Evolutionary conservation across 2,888 invertebrate genomes (phyloP), one percentile per base, ranked within the genome.

Genomic region (Synergus laeviventris): DNA sequence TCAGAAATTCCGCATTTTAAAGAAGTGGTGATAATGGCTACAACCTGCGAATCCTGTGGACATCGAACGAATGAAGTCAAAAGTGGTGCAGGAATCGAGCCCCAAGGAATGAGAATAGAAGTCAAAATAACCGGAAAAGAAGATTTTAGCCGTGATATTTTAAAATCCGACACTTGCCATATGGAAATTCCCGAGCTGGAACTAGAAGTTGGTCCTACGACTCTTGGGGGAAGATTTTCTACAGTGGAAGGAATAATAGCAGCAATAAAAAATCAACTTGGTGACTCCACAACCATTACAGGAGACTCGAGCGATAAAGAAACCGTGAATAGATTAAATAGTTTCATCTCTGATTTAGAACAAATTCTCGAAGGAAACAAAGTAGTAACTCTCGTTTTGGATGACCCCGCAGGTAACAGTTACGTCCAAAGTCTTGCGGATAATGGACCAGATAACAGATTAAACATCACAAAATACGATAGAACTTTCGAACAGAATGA

Each of bases 401-500:
- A 99, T 91, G 99, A 99, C 92, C 98, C 99, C 1, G 97, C 99
- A 11, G 99, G 99, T 0, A 99, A 99, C 91, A 98, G 98, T 81
- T 99, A 98, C 89, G 93, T 99, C 64, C 92, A 95, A 94, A 97
- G 96, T 87, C 91, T 97, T 1, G 92, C 92, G 49, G 95, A 95
- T 21, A 93, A 93, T 31, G 93, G 94, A n/a, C 78, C 86, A 0
- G 97, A 97, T 88, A 94, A 94, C 0, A 93, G 94, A 78, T 91
- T 99, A 81, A 94, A 92, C 79, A 94, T 98, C 18, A 94, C 92
- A 0, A 94, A 94, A 54, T 99, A 99, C 90, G 95, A 96, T 76
- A 92, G 99, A 70, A 93, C 92, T 0, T 96, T 93, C 87, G 98
- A 99, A 11, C 98, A 99, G 89, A 98, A 99, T 88, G 99, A 99